These are phyloP conservation scores for Achatina immaculata DNA, from an alignment of 1,140 invertebrate genomes.

Conservation along the genomic window DNA sequence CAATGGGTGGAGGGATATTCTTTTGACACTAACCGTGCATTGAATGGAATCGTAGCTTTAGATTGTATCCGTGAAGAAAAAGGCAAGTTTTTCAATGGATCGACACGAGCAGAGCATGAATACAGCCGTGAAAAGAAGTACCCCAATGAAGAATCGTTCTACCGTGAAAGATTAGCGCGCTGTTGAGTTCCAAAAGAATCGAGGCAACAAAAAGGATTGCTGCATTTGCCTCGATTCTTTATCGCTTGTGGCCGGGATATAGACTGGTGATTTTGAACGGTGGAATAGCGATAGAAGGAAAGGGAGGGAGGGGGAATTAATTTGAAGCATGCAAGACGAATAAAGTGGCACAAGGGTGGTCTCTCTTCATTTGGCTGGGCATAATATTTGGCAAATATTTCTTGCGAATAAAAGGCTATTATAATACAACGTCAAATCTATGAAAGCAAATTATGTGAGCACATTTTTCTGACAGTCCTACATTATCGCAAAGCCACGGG, in stretches of 20 bases:
- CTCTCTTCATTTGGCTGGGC: background rate
- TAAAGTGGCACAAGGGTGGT: slow-evolving; percentile 7
- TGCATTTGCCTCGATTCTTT: background rate
- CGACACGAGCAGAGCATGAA: slow-evolving; percentile 9
- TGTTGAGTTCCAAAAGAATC: background rate
- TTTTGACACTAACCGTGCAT: background rate
- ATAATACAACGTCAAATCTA: background rate
- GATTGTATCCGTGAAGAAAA: background rate
- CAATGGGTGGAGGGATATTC: background rate
- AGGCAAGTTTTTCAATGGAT: slow-evolving; percentile 6
- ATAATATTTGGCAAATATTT: slow-evolving; percentile 17
- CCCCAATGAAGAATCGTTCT: background rate
- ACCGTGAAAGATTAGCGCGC: slow-evolving; percentile 3
- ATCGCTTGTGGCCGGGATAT: background rate
- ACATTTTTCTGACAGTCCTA: background rate
- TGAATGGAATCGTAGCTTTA: background rate
- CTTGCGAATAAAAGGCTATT: background rate
- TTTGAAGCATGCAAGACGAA: slow-evolving; percentile 3
- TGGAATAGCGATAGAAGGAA: background rate
- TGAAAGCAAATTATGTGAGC: background rate
- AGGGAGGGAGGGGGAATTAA: background rate
- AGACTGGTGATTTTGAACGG: slow-evolving; percentile 14
- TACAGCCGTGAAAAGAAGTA: background rate
- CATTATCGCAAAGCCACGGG: background rate
- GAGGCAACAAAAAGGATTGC: background rate